Evolutionary conservation across 2,113 vertebrate genomes (phyloP).

Genomic region (Malurus melanocephalus): DNA sequence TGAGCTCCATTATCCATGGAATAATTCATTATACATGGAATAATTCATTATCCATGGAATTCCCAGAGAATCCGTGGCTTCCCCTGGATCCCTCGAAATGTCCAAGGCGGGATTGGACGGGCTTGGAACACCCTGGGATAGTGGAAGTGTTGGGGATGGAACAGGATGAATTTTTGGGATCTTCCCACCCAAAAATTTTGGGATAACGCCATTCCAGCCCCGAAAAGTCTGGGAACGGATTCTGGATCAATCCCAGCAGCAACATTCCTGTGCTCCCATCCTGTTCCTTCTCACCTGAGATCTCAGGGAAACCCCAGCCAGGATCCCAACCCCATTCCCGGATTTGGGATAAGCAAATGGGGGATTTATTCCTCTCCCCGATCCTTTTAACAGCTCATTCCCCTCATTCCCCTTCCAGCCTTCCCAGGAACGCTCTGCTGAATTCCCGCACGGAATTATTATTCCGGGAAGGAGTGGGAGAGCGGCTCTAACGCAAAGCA

Average conservation of each 20-base stretch:
- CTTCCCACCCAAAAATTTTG: background rate
- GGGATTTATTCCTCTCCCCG: background rate
- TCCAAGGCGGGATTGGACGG: background rate
- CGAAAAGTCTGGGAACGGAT: background rate
- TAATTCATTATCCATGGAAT: background rate
- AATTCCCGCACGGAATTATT: background rate
- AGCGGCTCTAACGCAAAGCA: background rate
- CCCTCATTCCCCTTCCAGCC: background rate
- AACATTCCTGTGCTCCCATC: background rate
- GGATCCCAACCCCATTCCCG: background rate
- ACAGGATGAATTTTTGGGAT: fast-evolving
- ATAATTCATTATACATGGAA: too few species aligned
- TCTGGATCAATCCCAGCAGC: background rate
- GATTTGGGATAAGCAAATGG: background rate
- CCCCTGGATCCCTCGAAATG: background rate
- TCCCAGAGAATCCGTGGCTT: background rate
- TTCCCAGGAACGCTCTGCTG: background rate
- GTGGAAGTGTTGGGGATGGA: background rate
- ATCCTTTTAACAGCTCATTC: background rate
- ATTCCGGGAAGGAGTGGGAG: constrained; percentile 38
- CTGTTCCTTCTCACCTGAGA: background rate
- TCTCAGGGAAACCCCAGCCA: background rate
- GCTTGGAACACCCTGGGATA: fast-evolving
- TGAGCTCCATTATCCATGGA: too few species aligned
- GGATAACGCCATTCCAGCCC: background rate